Evolutionary conservation across 2,888 invertebrate genomes (phyloP).

Genomic region (Drosophila helvetica): DNA sequence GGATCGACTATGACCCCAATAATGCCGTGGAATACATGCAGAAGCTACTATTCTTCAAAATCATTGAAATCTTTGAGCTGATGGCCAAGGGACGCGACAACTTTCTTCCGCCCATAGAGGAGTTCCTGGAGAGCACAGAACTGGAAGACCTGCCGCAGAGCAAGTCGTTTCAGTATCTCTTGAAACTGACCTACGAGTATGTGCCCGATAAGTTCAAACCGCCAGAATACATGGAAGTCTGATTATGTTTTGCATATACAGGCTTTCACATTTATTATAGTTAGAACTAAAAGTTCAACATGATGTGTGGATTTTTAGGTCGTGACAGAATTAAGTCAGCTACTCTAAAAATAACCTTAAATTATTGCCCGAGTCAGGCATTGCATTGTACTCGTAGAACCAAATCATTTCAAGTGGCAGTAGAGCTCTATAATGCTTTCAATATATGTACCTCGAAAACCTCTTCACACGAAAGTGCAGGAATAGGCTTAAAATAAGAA

Average conservation of each 20-base stretch:
- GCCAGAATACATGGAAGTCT: conserved; percentile 75
- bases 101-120: conserved; percentile 89
- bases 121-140: conserved; percentile 88
- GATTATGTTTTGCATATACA: conserved; percentile 29
- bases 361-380: too few species aligned
- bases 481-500: too few species aligned
- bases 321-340: too few species aligned
- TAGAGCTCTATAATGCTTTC: too few species aligned
- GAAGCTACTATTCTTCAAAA: conserved; percentile 90
- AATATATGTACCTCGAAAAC: too few species aligned
- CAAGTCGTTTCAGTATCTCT: conserved; percentile 89
- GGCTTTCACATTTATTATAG: conserved; percentile 49
- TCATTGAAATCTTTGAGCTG: conserved; percentile 89
- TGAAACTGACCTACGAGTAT: conserved; percentile 92
- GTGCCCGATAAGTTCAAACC: conserved; percentile 82
- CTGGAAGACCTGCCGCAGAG: conserved; percentile 88
- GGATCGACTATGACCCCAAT: conserved; percentile 86
- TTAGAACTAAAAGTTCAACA: conserved; percentile 34
- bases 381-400: too few species aligned
- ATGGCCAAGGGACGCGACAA: conserved; percentile 88
- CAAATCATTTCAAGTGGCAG: too few species aligned
- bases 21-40: conserved; percentile 89
- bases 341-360: too few species aligned
- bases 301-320: conserved; percentile 12
- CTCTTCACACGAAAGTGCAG: too few species aligned